phyloP scores from a whole-genome alignment of 2,113 vertebrate species.

The Grallaria varia region DNA sequence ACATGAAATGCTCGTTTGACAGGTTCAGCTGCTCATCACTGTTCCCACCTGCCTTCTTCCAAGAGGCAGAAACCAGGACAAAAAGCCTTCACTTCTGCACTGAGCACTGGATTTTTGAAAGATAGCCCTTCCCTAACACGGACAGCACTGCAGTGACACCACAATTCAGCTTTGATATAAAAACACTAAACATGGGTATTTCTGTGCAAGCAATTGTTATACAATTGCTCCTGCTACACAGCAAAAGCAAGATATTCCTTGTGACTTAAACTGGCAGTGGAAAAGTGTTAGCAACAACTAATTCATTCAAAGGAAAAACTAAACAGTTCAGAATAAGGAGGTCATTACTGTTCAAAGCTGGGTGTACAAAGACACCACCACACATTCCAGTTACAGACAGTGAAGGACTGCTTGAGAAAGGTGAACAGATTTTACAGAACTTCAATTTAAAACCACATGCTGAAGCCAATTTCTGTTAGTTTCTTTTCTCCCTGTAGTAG shows the following conservation, averaged over 20 bases:
- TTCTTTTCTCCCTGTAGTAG: background rate
- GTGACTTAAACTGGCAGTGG: background rate
- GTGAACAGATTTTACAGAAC: background rate
- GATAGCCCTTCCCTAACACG: background rate
- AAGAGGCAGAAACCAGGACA: background rate
- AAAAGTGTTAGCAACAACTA: background rate
- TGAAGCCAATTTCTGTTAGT: background rate
- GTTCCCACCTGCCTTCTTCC: background rate
- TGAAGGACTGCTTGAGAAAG: background rate
- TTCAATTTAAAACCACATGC: background rate
- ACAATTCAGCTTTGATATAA: background rate
- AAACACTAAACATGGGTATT: background rate
- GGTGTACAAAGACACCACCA: background rate
- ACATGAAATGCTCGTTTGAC: background rate
- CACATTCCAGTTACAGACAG: background rate
- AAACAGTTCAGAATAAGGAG: background rate
- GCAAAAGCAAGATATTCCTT: background rate
- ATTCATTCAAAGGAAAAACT: background rate
- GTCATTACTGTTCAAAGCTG: rapidly evolving
- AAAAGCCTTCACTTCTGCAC: background rate
- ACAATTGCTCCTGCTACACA: background rate
- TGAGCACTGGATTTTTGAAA: background rate
- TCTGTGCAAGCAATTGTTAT: background rate
- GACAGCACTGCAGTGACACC: background rate
- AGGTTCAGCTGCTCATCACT: background rate